Conservation (phyloP, 2,113 vertebrate species). For the Aptenodytes forsteri region DNA sequence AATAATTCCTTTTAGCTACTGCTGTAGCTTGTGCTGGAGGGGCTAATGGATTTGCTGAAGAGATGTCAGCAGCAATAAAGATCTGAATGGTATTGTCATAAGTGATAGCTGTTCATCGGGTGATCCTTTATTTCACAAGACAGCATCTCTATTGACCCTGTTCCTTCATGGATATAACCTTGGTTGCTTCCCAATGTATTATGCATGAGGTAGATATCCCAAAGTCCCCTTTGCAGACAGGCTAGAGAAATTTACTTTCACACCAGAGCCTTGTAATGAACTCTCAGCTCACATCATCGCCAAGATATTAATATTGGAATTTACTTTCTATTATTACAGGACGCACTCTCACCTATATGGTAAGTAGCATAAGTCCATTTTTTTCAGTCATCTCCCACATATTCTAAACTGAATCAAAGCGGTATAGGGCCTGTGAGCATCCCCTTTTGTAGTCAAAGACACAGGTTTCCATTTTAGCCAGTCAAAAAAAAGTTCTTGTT, state of each 20-base stretch:
- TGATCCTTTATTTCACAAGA: slow-evolving; percentile 7
- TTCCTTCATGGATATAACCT: neutral
- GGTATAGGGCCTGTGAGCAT: neutral
- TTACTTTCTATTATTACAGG: neutral
- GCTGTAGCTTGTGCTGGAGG: neutral
- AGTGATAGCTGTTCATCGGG: neutral
- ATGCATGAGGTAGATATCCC: neutral
- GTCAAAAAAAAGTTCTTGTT: neutral
- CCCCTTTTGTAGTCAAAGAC: neutral
- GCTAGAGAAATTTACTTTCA: neutral
- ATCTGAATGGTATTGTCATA: neutral
- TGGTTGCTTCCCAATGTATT: neutral
- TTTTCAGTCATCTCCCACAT: neutral
- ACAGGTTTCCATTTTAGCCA: neutral
- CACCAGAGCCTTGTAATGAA: neutral
- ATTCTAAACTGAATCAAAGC: neutral
- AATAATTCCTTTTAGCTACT: neutral
- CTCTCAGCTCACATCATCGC: neutral
- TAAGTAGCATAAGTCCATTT: neutral
- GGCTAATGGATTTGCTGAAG: neutral
- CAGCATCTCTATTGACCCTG: neutral
- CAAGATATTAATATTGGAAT: neutral
- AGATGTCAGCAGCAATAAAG: neutral
- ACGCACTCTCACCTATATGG: neutral
- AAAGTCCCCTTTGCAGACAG: neutral